Base-by-base conservation (phyloP, 2,113 vertebrate species). In the Urocolius indicus region DNA sequence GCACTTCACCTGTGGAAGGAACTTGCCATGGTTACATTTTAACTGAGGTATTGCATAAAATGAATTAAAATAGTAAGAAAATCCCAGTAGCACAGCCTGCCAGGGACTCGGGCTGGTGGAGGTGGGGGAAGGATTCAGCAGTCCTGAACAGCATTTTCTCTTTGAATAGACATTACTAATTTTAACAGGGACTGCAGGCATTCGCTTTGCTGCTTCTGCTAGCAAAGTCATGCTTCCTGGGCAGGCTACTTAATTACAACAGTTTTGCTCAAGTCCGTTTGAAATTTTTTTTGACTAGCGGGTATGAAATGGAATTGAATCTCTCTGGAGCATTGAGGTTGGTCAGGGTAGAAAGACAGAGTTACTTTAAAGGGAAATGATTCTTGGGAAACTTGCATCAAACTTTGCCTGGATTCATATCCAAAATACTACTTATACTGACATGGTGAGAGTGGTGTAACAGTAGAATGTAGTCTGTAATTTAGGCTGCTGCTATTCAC, bases 271-370 rank as follows among this genome's bases (percentile, higher is more conserved):
- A 34, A 84, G 38, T 77, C 86, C 71, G n/a, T 66, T 41, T 73
- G 79, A 85, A 69, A 7, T 22, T 74, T 71, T 93, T 93, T 83
- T 82, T 84, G 27, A 38, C 78, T 84, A 45, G 61, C 0, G 12
- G 86, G 46, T 94, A 83, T 67, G 76, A 89, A 90, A 63, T 81
- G 29, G 90, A 93, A 80, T 80, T 88, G 67, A n/a, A 69, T 77
- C 63, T 91, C 84, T 90, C 38, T 59, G 67, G 86, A 92, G 86
- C 67, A 51, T 2, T 83, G 79, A 81, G 62, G 38, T 62, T 80
- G 72, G 61, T 51, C 22, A 71, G 51, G 66, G 58, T 62, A 76
- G 62, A 73, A 81, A 65, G 52, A 26, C 5, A 65, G 78, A 81
- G 57, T 81, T 67, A 57, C 49, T 87, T 91, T 46, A 22, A 87